Base-by-base conservation (phyloP, 2,888 invertebrate species). In the Nasonia oneida region DNA sequence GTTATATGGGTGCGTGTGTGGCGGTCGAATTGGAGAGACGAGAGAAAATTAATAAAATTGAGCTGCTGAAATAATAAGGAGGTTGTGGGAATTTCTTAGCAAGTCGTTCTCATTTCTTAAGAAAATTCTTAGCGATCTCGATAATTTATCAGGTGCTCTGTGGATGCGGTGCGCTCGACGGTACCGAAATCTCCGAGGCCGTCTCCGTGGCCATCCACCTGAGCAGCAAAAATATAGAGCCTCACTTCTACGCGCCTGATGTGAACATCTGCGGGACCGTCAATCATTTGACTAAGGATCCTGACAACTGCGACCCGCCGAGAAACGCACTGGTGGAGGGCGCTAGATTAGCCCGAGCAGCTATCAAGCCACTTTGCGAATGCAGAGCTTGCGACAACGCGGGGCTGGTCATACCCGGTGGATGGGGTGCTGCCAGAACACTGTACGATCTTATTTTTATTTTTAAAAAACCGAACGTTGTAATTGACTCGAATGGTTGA, bases 391-490 rank as follows among this genome's bases (percentile, higher is more conserved):
- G 89, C 33, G 89, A 88, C n/a, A 94, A 93, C 87, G 94, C 93
- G 90, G 95, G 94, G 15, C 92, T 95, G 12, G 90, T 95, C n/a
- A 93, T 95, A 87, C 95, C 95, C 37, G 95, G 95, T 77, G 95
- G 95, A 53, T 95, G 95, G 91, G 95, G 95, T 4, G 94, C 93
- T 47, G 95, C 94, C 5, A 94, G 95, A 88, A 95, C 95, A 88
- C 89, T 95, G 95, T 95, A 89, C 18, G 42, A 23, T 57, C 47
- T 67, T 12, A 47, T 47, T 8, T 71, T 71, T 71, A 3, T 67
- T 33, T 15, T 2, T n/a, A 14, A 6, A 4, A n/a, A 67, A 12
- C 10, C 14, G 2, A 64, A 64, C 0, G 3, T 29, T 12, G 0
- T 29, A 29, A 29, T 47, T 12, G 15, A 50, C 15, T 53, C 1